Conservation (phyloP, 2,888 invertebrate species). For the Drosophila neonasuta region DNA sequence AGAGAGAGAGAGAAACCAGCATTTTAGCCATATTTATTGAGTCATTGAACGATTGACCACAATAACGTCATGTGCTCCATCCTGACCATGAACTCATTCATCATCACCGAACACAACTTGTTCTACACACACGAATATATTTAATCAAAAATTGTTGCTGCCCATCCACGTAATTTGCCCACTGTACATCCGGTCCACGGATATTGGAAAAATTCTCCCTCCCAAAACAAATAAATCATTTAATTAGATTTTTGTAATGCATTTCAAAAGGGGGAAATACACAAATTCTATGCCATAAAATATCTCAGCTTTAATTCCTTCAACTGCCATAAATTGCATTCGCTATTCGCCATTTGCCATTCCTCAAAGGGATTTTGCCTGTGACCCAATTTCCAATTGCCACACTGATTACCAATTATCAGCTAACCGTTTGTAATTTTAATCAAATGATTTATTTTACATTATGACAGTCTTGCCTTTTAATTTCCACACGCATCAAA, state of each 20-base stretch:
- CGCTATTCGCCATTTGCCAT: not conserved
- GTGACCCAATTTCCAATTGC: slow-evolving; percentile 6
- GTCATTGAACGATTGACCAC: slow-evolving; percentile 54
- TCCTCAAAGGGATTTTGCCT: not conserved
- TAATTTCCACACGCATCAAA: not conserved
- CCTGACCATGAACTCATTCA: slow-evolving; percentile 60
- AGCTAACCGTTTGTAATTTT: not conserved
- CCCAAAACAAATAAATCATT: slow-evolving; percentile 9
- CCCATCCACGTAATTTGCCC: slow-evolving; percentile 17
- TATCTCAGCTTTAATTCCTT: not conserved
- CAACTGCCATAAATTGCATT: not conserved
- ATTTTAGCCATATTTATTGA: slow-evolving; percentile 46
- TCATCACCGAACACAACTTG: slow-evolving; percentile 24
- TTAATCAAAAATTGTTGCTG: slow-evolving; percentile 21
- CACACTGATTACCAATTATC: slow-evolving; percentile 2
- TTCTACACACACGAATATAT: not conserved
- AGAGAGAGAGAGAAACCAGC: not conserved
- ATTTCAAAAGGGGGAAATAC: slow-evolving; percentile 2
- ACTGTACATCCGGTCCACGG: slow-evolving; percentile 11
- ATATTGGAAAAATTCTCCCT: slow-evolving; percentile 5
- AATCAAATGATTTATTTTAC: not conserved
- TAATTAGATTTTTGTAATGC: slow-evolving; percentile 11
- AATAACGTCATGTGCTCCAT: slow-evolving; percentile 63
- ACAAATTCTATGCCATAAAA: not conserved
- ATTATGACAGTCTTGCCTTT: not conserved